These are phyloP conservation scores for Dorcus hopei DNA, from an alignment of 2,888 invertebrate genomes.

Conservation along the genomic window DNA sequence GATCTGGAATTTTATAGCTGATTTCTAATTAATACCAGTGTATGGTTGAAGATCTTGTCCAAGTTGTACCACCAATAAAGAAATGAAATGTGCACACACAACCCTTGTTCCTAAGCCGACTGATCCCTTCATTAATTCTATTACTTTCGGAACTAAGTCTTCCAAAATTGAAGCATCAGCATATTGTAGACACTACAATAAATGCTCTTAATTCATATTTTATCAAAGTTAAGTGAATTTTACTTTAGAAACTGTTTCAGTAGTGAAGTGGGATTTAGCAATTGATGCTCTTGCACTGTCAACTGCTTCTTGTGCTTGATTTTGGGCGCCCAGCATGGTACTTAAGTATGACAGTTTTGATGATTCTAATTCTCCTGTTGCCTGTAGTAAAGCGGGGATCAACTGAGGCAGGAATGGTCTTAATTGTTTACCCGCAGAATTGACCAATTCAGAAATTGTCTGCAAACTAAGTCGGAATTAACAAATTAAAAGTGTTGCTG, in stretches of 20 bases:
- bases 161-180: slow-evolving; percentile 74
- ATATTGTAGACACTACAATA: slow-evolving; percentile 60
- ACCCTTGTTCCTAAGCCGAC: slow-evolving; percentile 83
- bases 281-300: slow-evolving; percentile 78
- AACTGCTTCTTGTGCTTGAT: slow-evolving; percentile 69
- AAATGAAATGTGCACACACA: slow-evolving; percentile 75
- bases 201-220: background rate
- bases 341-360: slow-evolving; percentile 76
- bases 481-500: background rate
- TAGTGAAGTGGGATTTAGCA: slow-evolving; percentile 82
- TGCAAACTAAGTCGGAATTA: slow-evolving; percentile 59
- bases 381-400: slow-evolving; percentile 80
- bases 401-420: slow-evolving; percentile 78
- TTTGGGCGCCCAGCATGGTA: slow-evolving; percentile 64
- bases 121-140: slow-evolving; percentile 77
- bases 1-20: background rate
- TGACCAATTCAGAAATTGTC: slow-evolving; percentile 82
- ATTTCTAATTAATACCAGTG: slow-evolving; percentile 45
- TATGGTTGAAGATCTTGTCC: slow-evolving; percentile 58
- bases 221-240: slow-evolving; percentile 7
- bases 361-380: slow-evolving; percentile 84
- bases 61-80: slow-evolving; percentile 58
- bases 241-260: slow-evolving; percentile 81
- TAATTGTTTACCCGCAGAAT: slow-evolving; percentile 72
- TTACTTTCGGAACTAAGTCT: slow-evolving; percentile 73